Evolutionary conservation across 2,888 invertebrate genomes (phyloP), one percentile per base, ranked within the genome.

Genomic region (Sisyra nigra): DNA sequence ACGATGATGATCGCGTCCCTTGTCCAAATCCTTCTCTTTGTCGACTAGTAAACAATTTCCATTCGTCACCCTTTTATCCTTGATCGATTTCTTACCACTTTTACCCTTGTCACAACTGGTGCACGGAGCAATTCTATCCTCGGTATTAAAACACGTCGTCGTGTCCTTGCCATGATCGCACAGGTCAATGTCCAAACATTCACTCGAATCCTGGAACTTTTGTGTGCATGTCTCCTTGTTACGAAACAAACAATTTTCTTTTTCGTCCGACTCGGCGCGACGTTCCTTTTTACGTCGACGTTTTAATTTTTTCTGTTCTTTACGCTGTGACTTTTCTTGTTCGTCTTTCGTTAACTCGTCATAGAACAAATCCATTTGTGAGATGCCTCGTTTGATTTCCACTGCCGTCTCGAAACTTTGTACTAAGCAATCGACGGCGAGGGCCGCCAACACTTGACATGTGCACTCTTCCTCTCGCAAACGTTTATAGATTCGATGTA

Each of bases 391-490:
- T 60, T 91, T 92, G 48, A 76, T 74, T 63, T 93, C 92, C 19
- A 92, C 82, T 3, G 87, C 85, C 52, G 84, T 81, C 72, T 86
- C 87, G 62, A 92, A 93, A 62, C 83, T 89, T 51, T 88, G 79
- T 55, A 83, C 81, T 10, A 93, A 67, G 4, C 89, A 85, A 57
- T 91, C 87, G 1, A 91, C 79, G 1, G 82, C 84, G 5, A 87
- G 84, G 36, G 87, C 89, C 42, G 89, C 88, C 47, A 93, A 75
- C 41, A 91, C 84, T 63, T 88, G 87, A 66, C 91, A 92, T n/a
- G 91, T 88, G 57, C 87, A 83, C 60, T 92, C 92, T 58, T 92
- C 91, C 59, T 91, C 89, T 45, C 83, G 76, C 54, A 93, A 70
- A 42, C 88, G 78, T 52, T 88, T 75, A 53, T 87, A 84, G 48